phyloP scores from a whole-genome alignment of 2,113 vertebrate genomes.

The Heterochromis multidens region DNA sequence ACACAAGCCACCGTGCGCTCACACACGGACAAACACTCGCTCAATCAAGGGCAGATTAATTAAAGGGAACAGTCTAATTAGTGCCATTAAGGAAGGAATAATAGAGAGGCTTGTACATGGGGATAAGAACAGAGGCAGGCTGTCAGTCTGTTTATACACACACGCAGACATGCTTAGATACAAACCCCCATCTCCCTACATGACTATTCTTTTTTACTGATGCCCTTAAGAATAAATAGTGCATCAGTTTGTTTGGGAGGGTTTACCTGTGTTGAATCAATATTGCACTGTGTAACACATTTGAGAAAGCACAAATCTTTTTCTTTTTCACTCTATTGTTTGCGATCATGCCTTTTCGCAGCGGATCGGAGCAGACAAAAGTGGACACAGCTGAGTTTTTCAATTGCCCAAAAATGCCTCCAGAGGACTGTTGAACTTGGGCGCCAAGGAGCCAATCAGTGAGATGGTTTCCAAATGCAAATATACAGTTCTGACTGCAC shows the following conservation, averaged over 20 bases:
- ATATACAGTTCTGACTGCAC: background rate
- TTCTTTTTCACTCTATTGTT: background rate
- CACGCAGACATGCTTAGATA: background rate
- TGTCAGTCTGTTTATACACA: constrained; percentile 47
- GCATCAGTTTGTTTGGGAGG: constrained; percentile 3
- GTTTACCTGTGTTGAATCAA: constrained; percentile 16
- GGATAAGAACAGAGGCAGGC: constrained; percentile 37
- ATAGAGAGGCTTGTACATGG: constrained; percentile 46
- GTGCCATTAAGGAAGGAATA: constrained; percentile 66
- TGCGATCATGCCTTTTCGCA: constrained; percentile 15
- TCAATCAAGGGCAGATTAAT: constrained; percentile 73
- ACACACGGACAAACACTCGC: constrained; percentile 20
- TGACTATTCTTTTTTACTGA: background rate
- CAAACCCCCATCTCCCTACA: background rate
- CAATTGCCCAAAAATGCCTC: constrained; percentile 1
- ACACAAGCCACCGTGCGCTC: background rate
- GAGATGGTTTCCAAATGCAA: constrained; percentile 7
- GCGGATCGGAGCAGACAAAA: constrained; percentile 7
- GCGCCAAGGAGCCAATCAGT: constrained; percentile 5
- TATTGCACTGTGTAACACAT: background rate
- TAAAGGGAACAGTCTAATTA: constrained; percentile 75
- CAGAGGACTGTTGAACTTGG: constrained; percentile 10
- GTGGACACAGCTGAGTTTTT: constrained; percentile 45
- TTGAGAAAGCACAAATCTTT: background rate
- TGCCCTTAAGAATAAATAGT: constrained; percentile 2